Base-by-base conservation (phyloP, 2,113 vertebrate genomes). In the Eupsittula cactorum region DNA sequence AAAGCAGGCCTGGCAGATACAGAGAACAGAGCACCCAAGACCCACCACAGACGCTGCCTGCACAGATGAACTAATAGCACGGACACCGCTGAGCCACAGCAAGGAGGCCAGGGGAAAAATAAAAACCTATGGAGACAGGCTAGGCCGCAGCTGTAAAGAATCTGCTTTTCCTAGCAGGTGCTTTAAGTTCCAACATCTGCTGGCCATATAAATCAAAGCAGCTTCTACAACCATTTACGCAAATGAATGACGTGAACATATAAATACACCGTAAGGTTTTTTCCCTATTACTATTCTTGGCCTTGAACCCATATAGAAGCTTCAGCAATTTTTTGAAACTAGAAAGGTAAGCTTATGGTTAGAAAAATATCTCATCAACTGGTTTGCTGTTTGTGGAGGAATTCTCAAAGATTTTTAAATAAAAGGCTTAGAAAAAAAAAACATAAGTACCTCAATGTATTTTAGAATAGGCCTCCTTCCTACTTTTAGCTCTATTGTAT, bases 121-220 rank as follows among this genome's bases (percentile, higher is more conserved):
- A 97, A 97, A 97, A 98, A 95, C 95, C 97, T 95, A 92, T 47
- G 35, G 96, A 96, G 95, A 96, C 16, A 2, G 74, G 88, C 91
- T 86, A 88, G 92, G 82, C 94, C 92, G 82, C 0, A 27, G 94
- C 90, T 96, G 71, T 97, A 98, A 98, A 97, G 97, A 98, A 97
- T 97, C 95, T 97, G 96, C 98, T 98, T 97, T 95, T 97, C 98
- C 97, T 98, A 98, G 98, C 97, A 98, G 98, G 98, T 98, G 98
- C 95, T 96, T 88, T 86, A 59, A 93, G 94, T 88, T 92, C 90
- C 86, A 95, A 98, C 98, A 98, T 98, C 98, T 98, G 98, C 95
- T 97, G 96, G 82, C 97, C 96, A 96, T 97, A 97, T 97, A 98
- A 98, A 98, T 98, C 93, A 98, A 97, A 97, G 96, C 83, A 97